Evolutionary conservation across 2,797 vertebrate species (phyloP), one percentile per base, ranked within the genome.

Genomic region (Takifugu rubripes): DNA sequence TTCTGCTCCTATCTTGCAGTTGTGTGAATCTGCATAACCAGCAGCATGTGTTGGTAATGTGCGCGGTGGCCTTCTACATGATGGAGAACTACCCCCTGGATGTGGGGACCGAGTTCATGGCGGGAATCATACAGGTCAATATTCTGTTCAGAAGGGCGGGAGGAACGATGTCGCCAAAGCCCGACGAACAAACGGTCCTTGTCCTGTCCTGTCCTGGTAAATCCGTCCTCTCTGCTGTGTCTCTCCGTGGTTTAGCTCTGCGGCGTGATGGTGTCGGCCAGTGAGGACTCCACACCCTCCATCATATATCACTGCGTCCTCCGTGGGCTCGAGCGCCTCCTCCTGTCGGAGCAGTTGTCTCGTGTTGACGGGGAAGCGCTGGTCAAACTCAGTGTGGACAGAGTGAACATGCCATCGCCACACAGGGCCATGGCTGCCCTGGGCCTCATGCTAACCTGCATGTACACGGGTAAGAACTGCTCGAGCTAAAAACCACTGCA

Each of bases 381-480:
- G 56, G 97, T 98, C 55, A 99, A 99, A 67, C 93, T 99, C 59
- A 96, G 97, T 0, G 97, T 99, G 70, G 97, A 99, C 76, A 81
- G 97, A 25, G 94, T 99, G 75, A 98, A 97, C 68, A 95, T 96
- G 87, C 94, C 96, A 56, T 98, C 96, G 4, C 97, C 97, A 0
- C 96, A 98, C 85, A 88, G 96, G 76, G 95, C 97, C 48, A 97
- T 99, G 96, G 95, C 97, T 1, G 97, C 97, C 7, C 88, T 99
- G 66, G 97, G 97, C 55, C 92, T 99, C 76, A 99, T 99, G 97
- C 93, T 99, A 65, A 99, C 96, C 76, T 99, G 97, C 92, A 99
- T 99, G 97, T 99, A 99, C 89, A 99, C 95, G 70, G 97, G 97
- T 99, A 89, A 84, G 82, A 49, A 31, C 52, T 16, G 49, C 16